Evolutionary conservation across 1,140 invertebrate species (phyloP), one percentile per base, ranked within the genome.

Genomic region (Ips typographus): DNA sequence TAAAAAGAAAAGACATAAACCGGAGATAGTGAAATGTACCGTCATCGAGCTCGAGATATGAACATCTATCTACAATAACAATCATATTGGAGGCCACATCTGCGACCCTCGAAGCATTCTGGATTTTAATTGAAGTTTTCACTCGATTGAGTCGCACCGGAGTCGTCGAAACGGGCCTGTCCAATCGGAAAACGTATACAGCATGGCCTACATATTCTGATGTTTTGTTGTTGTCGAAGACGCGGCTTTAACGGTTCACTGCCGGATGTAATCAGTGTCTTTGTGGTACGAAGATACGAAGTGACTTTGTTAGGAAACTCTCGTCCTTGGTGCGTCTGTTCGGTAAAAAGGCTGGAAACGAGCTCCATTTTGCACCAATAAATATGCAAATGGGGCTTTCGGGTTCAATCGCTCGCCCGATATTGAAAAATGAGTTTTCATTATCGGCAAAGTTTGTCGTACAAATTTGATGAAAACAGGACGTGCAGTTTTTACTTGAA

Each of bases 91-190:
- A 5, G 51, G 41, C 38, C 40, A 51, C 59, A 62, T 62, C 58
- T 59, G 51, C 37, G 47, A 40, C 58, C 51, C 59, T 52, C 47
- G 7, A 22, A 59, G 66, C 66, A 68, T 68, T 68, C 66, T 68
- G 42, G 44, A 61, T 55, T 68, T 68, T 68, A 68, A 68, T 68
- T 68, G 66, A 68, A 68, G 40, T 68, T 68, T 68, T 56, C 66
- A 62, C 66, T 68, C 66, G 66, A 68, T 68, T 68, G 66, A 52
- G 47, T 43, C 49, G 42, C 40, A 68, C 59, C 47, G 59, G 47
- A 61, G 51, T 62, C 66, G 66, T 68, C 66, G 58, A 62, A 68
- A 61, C 66, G 59, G 66, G 59, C 47, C 47, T 61, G 61, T 39
- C 57, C 39, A 36, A 59, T 59, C 57, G 57, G 57, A 42, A 59